Percentiles rank a stretch among this genome's conserved stretches.
Evolutionary conservation across 1,140 invertebrate genomes (phyloP).

Genomic region (Epicauta chinensis): DNA sequence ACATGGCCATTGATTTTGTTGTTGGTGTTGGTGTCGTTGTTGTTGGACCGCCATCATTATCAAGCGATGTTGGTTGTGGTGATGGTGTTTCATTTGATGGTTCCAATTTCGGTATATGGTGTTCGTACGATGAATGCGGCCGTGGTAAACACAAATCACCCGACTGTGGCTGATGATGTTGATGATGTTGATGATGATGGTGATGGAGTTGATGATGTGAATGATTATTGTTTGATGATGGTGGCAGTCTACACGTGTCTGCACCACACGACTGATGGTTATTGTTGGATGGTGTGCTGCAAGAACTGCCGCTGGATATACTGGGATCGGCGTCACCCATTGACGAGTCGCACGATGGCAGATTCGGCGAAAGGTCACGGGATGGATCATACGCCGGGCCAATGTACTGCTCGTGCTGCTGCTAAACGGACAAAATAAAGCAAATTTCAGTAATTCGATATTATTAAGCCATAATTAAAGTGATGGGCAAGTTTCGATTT

Average conservation of each 20-base stretch:
- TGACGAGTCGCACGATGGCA: conserved; percentile 54
- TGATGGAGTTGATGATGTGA: conserved; percentile 4
- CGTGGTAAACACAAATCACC: conserved; percentile 28
- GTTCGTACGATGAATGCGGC: conserved; percentile 37
- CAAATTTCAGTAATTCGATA: not conserved
- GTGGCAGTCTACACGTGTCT: conserved; percentile 35
- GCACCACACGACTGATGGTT: conserved; percentile 41
- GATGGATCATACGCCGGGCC: conserved; percentile 62
- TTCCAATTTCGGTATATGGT: conserved; percentile 50
- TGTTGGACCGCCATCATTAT: conserved; percentile 8
- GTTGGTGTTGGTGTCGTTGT: conserved; percentile 40
- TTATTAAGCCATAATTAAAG: conserved; percentile 8
- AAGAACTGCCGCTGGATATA: conserved; percentile 46
- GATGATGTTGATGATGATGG: conserved; percentile 14
- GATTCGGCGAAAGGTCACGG: conserved; percentile 63
- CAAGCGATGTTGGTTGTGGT: conserved; percentile 32
- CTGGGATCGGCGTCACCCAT: conserved; percentile 52
- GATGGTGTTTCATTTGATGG: conserved; percentile 46
- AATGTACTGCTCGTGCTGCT: conserved; percentile 55
- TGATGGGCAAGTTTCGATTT: not conserved
- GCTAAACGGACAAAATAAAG: conserved; percentile 43
- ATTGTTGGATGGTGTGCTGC: conserved; percentile 41
- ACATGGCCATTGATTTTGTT: conserved; percentile 49
- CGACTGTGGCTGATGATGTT: conserved; percentile 33
- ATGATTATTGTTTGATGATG: too few species aligned